Evolutionary conservation across 1,140 invertebrate genomes (phyloP).

Genomic region (honey bee (Apis mellifera)): Amel_HAv3.1 CM009943.2:3309501-3310000

Average conservation of each 20-base stretch:
- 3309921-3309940: not conserved
- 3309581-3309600: conserved; percentile 77
- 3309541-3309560: conserved; percentile 10
- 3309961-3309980: not conserved
- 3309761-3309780: not conserved
- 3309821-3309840: not conserved
- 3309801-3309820: not conserved
- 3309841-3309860: not conserved
- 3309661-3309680: conserved; percentile 62
- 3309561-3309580: conserved; percentile 62
- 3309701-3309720: conserved; percentile 11
- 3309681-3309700: not conserved
- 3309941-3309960: not conserved
- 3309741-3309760: conserved; percentile 7
- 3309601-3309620: conserved; percentile 81
- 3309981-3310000: not conserved
- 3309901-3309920: not conserved
- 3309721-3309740: not conserved
- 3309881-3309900: not conserved
- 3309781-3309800: not conserved
- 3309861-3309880: not conserved
- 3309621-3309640: conserved; percentile 79
- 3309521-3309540: not conserved
- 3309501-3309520: not conserved
- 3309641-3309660: conserved; percentile 64